These are phyloP conservation scores for Eupithecia centaureata DNA, from an alignment of 2,888 invertebrate species.

Conservation along the genomic window DNA sequence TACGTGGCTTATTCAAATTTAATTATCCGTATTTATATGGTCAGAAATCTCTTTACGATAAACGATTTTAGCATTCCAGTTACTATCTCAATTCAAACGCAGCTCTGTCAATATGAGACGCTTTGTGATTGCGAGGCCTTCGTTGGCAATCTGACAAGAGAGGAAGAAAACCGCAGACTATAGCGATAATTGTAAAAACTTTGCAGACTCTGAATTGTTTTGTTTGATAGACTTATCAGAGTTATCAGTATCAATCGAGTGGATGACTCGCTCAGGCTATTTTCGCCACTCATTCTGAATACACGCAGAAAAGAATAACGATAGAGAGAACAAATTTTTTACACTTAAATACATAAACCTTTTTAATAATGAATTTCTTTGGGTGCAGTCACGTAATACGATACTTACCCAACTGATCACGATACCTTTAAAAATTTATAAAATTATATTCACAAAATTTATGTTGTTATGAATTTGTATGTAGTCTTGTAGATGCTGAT, in stretches of 20 bases:
- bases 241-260: background rate
- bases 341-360: too few relatives aligned
- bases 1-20: too few relatives aligned
- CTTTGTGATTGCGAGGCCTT: conserved; percentile 30
- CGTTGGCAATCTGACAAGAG: conserved; percentile 37
- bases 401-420: too few relatives aligned
- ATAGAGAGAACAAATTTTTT: too few relatives aligned
- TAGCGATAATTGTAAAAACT: conserved; percentile 34
- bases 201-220: conserved; percentile 24
- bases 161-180: conserved; percentile 27
- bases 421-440: too few relatives aligned
- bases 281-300: background rate
- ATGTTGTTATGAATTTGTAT: too few relatives aligned
- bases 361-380: too few relatives aligned
- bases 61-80: background rate
- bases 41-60: background rate
- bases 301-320: too few relatives aligned
- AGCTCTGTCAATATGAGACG: conserved; percentile 33
- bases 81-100: conserved; percentile 7
- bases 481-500: too few relatives aligned
- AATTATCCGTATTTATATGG: background rate
- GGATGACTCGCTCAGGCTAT: background rate
- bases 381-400: too few relatives aligned
- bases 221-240: background rate
- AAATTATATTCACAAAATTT: too few relatives aligned